A percentile compares a stretch with the other conserved stretches of the same genome.
Evolutionary conservation across 2,888 invertebrate species (phyloP).

Genomic region (Agonopterix alstromeriana): DNA sequence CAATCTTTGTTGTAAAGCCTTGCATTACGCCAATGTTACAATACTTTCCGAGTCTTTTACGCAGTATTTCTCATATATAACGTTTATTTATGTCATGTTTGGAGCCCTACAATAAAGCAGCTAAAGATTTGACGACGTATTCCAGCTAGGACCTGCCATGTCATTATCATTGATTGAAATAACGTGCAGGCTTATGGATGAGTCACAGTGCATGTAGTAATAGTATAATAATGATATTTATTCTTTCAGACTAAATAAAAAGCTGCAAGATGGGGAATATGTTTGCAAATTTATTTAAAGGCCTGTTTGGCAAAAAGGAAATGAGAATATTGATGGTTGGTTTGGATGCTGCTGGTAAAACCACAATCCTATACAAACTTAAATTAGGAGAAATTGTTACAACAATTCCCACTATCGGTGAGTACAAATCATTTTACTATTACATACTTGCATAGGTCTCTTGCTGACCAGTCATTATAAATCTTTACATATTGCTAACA

Average conservation of each 20-base stretch:
- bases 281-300: slow-evolving; percentile 98
- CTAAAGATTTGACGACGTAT: slow-evolving; percentile 5
- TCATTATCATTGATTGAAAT: slow-evolving; percentile 73
- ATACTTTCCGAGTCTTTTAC: not conserved
- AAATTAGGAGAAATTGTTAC: slow-evolving; percentile 99
- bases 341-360: slow-evolving; percentile 99
- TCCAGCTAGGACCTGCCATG: slow-evolving; percentile 63
- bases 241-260: slow-evolving; percentile 70
- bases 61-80: not conserved
- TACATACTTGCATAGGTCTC: not conserved
- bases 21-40: slow-evolving; percentile 5
- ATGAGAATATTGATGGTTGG: slow-evolving; percentile 99
- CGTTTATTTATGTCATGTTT: not conserved
- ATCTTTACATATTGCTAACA: not conserved
- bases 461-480: not conserved
- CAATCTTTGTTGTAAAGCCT: slow-evolving; percentile 46
- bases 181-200: slow-evolving; percentile 60
- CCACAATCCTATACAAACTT: slow-evolving; percentile 99
- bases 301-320: slow-evolving; percentile 99
- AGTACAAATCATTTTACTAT: slow-evolving; percentile 49
- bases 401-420: slow-evolving; percentile 99
- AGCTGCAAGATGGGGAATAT: slow-evolving; percentile 95
- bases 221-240: slow-evolving; percentile 32
- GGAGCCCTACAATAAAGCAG: not conserved
- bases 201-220: slow-evolving; percentile 61